Base-by-base conservation (phyloP, 2,888 invertebrate species). In the Mimachlamys varia region DNA sequence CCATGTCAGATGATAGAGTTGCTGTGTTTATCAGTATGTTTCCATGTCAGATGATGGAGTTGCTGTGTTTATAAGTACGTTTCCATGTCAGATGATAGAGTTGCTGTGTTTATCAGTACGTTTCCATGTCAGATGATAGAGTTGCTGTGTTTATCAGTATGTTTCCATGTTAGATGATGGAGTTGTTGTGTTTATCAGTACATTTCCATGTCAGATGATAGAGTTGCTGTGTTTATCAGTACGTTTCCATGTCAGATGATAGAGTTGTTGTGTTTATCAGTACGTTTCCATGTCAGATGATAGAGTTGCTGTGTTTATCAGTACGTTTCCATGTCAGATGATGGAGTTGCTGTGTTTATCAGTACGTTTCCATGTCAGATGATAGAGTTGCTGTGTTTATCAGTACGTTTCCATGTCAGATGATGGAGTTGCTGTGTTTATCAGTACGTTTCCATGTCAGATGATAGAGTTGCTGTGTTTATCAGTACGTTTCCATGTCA, bases 311-410 rank as follows among this genome's bases (percentile, higher is more conserved):
- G n/a, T 98, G 98, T 7, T n/a, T n/a, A n/a, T n/a, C n/a, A 7
- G 7, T 53, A 53, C 19, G 19, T 53, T 53, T 53, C 2, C 19
- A 17, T 53, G 19, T 53, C 93, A 96, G 96, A 94, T 94, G 50
- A 94, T 99, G 1, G 98, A 98, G 93, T 98, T 98, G 0, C 96
- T 99, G n/a, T 98, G 98, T 7, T n/a, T n/a, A n/a, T n/a, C n/a
- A 7, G 7, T 53, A 53, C 19, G 19, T 53, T 53, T 53, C 2
- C 19, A 17, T 53, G 19, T 53, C 93, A 96, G 96, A 94, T 94
- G 50, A 94, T 99, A 1, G 98, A 98, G 93, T 98, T 98, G 0
- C 96, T 99, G n/a, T 98, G 98, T 7, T n/a, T n/a, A n/a, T n/a
- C n/a, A 7, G 7, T 53, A 53, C 19, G 19, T 53, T 53, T 53